Evolutionary conservation across 2,113 vertebrate species (phyloP).

Genomic region (Aspiorhynchus laticeps): DNA sequence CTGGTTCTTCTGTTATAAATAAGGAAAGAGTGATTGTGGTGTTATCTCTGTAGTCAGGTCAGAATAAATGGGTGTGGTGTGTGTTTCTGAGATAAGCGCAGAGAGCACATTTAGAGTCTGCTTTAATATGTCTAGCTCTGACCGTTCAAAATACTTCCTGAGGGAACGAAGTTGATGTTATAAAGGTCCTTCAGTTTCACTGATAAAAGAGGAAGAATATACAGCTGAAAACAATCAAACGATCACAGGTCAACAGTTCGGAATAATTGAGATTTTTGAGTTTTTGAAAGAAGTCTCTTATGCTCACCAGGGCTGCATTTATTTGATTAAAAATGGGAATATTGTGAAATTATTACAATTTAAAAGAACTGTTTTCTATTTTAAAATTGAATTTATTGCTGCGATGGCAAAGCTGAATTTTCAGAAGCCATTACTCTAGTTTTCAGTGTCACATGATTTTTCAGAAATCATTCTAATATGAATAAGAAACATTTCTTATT

Average conservation of each 20-base stretch:
- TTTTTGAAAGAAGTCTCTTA: background rate
- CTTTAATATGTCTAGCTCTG: background rate
- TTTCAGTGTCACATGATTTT: background rate
- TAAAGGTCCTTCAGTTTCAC: background rate
- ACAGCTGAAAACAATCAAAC: background rate
- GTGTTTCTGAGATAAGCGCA: constrained; percentile 1
- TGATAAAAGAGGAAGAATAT: background rate
- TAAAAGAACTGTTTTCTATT: background rate
- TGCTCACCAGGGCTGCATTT: background rate
- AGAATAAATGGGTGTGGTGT: background rate
- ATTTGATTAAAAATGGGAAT: background rate
- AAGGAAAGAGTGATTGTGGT: background rate
- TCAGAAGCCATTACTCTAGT: background rate
- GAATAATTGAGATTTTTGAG: background rate
- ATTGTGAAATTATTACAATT: background rate
- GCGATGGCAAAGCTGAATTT: background rate
- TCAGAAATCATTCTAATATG: background rate
- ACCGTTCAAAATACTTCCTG: background rate
- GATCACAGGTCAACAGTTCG: background rate
- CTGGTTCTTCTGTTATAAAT: background rate
- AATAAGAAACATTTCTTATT: no score
- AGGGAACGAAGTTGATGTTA: background rate
- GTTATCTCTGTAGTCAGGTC: background rate
- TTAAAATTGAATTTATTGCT: background rate
- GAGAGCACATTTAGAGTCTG: background rate